Evolutionary conservation across 2,797 vertebrate species (phyloP).

Genomic region (Sciaenops ocellatus): DNA sequence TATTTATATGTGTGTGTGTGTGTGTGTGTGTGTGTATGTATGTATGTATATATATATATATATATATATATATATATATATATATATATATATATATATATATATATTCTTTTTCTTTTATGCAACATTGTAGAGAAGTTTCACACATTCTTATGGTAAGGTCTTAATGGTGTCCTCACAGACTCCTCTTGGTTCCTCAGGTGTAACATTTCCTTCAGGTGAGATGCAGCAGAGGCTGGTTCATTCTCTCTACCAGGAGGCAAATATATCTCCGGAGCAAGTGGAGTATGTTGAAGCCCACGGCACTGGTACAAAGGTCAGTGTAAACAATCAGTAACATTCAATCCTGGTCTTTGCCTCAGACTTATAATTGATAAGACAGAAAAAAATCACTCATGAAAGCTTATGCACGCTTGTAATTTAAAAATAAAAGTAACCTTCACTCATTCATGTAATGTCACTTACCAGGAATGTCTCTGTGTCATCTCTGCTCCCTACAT

Average conservation of each 20-base stretch:
- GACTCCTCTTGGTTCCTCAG: slow-evolving; percentile 73
- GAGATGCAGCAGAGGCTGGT: slow-evolving; percentile 90
- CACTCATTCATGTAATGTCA: background rate
- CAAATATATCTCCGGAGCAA: slow-evolving; percentile 83
- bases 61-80: no score
- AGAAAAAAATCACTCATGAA: background rate
- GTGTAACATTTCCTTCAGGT: slow-evolving; percentile 97
- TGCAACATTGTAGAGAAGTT: no score
- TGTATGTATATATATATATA: no score
- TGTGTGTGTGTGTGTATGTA: no score
- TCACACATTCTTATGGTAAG: no score
- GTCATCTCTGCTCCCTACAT: slow-evolving; percentile 23
- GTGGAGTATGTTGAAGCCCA: slow-evolving; percentile 97
- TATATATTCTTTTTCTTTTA: no score
- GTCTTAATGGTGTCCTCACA: background rate
- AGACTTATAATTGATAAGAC: background rate
- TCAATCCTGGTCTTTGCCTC: background rate
- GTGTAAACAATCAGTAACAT: background rate
- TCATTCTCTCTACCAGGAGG: slow-evolving; percentile 86
- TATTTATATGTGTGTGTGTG: no score
- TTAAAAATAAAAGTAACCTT: background rate
- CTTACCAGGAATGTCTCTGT: background rate
- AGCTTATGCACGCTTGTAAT: background rate
- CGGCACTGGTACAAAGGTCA: slow-evolving; percentile 97
- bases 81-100: no score